These are phyloP conservation scores for Nicator chloris DNA, from an alignment of 2,113 vertebrate species.

Conservation along the genomic window DNA sequence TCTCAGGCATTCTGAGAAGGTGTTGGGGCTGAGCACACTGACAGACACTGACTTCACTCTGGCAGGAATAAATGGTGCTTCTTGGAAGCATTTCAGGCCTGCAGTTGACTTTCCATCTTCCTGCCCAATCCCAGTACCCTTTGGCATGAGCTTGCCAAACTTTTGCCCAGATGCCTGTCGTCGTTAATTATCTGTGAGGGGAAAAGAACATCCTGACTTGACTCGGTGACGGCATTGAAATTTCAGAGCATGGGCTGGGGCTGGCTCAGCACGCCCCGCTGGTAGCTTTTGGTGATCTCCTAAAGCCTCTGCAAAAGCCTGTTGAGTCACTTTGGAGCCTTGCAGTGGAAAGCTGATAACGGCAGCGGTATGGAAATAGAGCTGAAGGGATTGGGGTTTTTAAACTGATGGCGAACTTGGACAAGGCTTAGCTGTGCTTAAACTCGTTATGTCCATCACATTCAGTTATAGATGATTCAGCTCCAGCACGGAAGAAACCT, in stretches of 20 bases:
- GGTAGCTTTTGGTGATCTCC: background rate
- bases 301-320: conserved; percentile 11
- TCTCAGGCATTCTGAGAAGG: background rate
- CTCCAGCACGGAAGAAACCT: background rate
- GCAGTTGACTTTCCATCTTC: background rate
- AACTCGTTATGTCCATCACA: conserved; percentile 18
- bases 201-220: background rate
- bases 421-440: conserved; percentile 43
- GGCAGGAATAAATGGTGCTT: background rate
- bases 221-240: accelerated
- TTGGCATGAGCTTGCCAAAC: background rate
- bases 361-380: background rate
- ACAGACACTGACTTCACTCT: background rate
- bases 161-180: background rate
- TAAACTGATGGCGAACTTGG: conserved; percentile 41
- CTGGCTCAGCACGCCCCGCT: background rate
- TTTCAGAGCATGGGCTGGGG: background rate
- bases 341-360: conserved; percentile 40
- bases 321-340: conserved; percentile 20
- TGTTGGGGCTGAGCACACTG: background rate
- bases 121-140: background rate
- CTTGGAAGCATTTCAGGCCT: background rate
- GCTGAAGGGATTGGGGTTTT: conserved; percentile 38
- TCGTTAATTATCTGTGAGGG: background rate
- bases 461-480: background rate